phyloP scores from a whole-genome alignment of 2,113 vertebrate genomes.

The Balaeniceps rex region DNA sequence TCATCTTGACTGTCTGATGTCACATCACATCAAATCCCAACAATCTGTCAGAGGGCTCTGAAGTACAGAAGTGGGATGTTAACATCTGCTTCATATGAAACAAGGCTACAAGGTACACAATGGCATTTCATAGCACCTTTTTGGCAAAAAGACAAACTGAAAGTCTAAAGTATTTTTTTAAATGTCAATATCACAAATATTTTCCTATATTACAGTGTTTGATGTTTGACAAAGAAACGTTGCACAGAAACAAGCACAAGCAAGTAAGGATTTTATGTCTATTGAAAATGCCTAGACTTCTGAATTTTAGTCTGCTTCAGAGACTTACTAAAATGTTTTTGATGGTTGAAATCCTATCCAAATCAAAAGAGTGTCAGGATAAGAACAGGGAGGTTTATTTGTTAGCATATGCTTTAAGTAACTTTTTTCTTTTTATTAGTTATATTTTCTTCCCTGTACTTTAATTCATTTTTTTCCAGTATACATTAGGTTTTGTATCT shows the following conservation, averaged over 20 bases:
- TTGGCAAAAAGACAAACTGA: not conserved
- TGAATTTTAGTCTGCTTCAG: not conserved
- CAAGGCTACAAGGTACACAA: not conserved
- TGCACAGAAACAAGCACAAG: not conserved
- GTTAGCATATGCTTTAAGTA: not conserved
- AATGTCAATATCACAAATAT: not conserved
- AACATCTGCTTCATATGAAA: not conserved
- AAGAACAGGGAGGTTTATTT: not conserved
- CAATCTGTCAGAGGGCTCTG: not conserved
- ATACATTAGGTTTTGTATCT: not conserved
- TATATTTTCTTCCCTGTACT: not conserved
- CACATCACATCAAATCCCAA: not conserved
- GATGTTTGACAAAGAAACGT: not conserved
- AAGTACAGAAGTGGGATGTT: not conserved
- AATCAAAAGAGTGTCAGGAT: not conserved
- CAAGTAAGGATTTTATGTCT: not conserved
- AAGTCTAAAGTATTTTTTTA: not conserved
- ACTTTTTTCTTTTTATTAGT: not conserved
- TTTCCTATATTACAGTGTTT: not conserved
- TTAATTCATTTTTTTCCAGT: not conserved
- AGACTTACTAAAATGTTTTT: not conserved
- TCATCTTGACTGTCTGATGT: not conserved
- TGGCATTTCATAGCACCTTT: not conserved
- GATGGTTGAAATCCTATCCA: not conserved
- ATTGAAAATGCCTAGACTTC: not conserved